Base-by-base conservation (phyloP, 2,113 vertebrate species). In the Semicossyphus pulcher region DNA sequence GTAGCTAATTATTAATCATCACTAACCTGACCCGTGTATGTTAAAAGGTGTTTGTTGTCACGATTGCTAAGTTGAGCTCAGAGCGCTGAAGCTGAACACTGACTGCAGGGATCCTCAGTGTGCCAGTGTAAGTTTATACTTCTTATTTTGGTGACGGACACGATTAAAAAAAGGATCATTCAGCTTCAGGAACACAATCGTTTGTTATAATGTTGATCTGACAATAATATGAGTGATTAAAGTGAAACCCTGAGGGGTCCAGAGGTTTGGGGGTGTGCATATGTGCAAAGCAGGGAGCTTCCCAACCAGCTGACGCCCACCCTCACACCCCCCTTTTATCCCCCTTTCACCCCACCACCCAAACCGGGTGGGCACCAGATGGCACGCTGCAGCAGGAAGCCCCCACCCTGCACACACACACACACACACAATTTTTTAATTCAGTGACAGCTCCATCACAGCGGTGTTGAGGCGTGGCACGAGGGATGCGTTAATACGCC, bases 401-500 rank as follows among this genome's bases (percentile, higher is more conserved):
- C 66, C 82, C 80, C 60, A 2, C 41, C 39, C 32, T 10, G 23
- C 44, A 26, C 41, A 20, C 67, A 39, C 57, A n/a, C 32, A 14
- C 65, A 57, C 72, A 60, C 76, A 41, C 52, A 86, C 4, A 65
- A 34, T 36, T 84, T 85, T 86, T 83, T 88, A 86, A 89, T 88
- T 74, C 72, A 61, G 83, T 81, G 86, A 90, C 87, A 86, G 84
- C 88, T 89, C 83, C 87, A 91, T 90, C 90, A 84, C 77, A 79
- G 82, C 41, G 7, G 69, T 82, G 79, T 76, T 32, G 76, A 88
- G 83, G 83, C 52, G 76, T 86, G 80, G 74, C 84, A 64, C 80
- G 67, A 42, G 75, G 65, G 37, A 49, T 0, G 36, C 11, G 28
- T 88, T 87, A 85, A 83, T 78, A 65, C 49, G 31, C 72, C 63